Evolutionary conservation across 2,888 invertebrate genomes (phyloP), one percentile per base, ranked within the genome.

Genomic region (Lagria hirta): DNA sequence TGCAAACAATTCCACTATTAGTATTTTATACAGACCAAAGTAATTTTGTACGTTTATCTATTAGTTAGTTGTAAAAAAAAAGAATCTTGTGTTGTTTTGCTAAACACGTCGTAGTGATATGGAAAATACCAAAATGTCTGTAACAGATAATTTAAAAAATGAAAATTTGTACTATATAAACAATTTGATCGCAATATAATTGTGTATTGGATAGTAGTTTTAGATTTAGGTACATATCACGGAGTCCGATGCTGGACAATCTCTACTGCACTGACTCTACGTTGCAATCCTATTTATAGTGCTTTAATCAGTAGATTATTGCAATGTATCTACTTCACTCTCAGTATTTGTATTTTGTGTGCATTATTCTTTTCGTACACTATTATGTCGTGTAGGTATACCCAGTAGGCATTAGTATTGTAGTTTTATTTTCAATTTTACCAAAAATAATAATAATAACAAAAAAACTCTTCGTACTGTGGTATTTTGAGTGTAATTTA

Each of bases 21-120:
- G 72, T 72, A 72, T 72, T 72, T 70, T 70, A 66, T 70, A 69
- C 67, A 72, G 69, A 71, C 72, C 72, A 72, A 72, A 72, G 71
- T 71, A 68, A 70, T 64, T 68, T 68, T 68, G 62, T 67, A 65
- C 65, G 66, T 58, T 55, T 57, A 52, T 55, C 53, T 51, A 45
- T 52, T 54, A 38, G 41, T 49, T 46, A 37, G 37, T 46, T 33
- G 23, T 43, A 43, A 42, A 30, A 33, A 35, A 41, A 42, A 28
- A 27, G 47, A 49, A 52, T 46, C 47, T 49, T 55, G 16, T 34
- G 22, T 29, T 35, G 15, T 3, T 5, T 11, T 50, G 41, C 49
- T 52, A 29, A 49, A 54, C 55, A 54, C 38, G 43, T 52, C 56
- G 58, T 60, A 58, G 58, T 60, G 62, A 60, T 61, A 57, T 60